Base-by-base conservation (phyloP, 2,113 vertebrate species). In the Murina feae region DNA sequence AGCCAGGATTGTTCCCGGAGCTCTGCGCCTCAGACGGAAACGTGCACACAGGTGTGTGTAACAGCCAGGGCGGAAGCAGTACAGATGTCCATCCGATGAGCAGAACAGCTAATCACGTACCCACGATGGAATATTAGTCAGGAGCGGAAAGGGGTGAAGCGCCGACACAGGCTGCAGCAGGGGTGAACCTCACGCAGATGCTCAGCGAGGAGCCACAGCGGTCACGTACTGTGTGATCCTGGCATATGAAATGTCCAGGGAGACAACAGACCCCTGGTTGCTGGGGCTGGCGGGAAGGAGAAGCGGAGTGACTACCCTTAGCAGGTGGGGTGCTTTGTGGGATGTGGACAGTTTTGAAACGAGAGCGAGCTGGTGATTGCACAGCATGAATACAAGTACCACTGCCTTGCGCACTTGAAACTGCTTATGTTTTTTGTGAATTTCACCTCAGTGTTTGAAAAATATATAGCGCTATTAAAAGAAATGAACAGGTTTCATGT, bases 151-250 rank as follows among this genome's bases (percentile, higher is more conserved):
- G 37, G 30, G 74, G 12, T 7, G 11, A 13, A 44, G 7, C 20
- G 0, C 18, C 20, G 2, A 11, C 1, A 10, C 4, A 1, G 2
- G 21, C 35, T 35, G 5, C 23, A 4, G 4, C 9, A 0, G 9
- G 30, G 42, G 11, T 12, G 42, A 14, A 21, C 51, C 53, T 69
- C 63, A 21, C 28, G 69, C n/a, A 18, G 28, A 1, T 6, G 13
- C 55, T 35, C 9, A 5, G 25, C 6, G 68, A 17, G 87, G 28
- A 8, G 87, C 0, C 53, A 5, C 37, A 23, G 0, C 28, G n/a
- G 21, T 17, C 69, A 18, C 47, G 0, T 3, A 2, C 44, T 10
- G 78, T 37, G 44, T 49, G 30, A 25, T 16, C 51, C 66, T 53
- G 53, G 63, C 4, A 5, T 17, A 0, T 16, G 80, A 39, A 49